Conservation (phyloP, 2,797 vertebrate genomes). For the Hybognathus amarus region DNA sequence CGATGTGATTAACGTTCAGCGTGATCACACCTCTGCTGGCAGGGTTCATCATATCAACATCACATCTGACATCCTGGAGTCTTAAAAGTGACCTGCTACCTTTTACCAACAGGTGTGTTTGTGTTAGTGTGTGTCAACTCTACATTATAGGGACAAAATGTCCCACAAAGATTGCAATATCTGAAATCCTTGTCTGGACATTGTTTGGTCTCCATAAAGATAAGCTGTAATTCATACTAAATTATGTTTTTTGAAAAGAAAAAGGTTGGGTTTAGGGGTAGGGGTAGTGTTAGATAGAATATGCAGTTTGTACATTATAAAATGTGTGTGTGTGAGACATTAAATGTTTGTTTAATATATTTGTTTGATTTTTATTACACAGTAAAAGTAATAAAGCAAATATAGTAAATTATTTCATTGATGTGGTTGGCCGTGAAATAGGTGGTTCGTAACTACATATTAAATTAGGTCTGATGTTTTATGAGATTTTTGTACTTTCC, state of each 20-base stretch:
- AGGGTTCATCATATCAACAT: slow-evolving; percentile 75
- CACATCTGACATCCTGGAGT: slow-evolving; percentile 78
- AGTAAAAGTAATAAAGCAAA: slow-evolving; percentile 14
- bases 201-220: too few relatives aligned
- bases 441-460: neutral
- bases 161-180: too few relatives aligned
- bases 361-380: neutral
- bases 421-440: neutral
- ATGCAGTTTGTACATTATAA: too few relatives aligned
- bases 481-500: neutral
- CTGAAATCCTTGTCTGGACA: too few relatives aligned
- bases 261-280: too few relatives aligned
- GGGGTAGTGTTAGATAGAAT: too few relatives aligned
- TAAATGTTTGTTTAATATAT: neutral
- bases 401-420: neutral
- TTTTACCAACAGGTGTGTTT: slow-evolving; percentile 84
- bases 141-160: too few relatives aligned
- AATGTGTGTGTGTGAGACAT: neutral
- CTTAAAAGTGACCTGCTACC: slow-evolving; percentile 72
- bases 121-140: neutral
- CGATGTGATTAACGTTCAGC: slow-evolving; percentile 71
- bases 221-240: too few relatives aligned
- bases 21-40: slow-evolving; percentile 75
- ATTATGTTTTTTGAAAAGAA: too few relatives aligned
- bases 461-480: slow-evolving; percentile 10